Percentiles rank a stretch among this genome's conserved stretches.
Evolutionary conservation across 2,888 invertebrate genomes (phyloP).

Genomic region (Monoplex corrugatus): DNA sequence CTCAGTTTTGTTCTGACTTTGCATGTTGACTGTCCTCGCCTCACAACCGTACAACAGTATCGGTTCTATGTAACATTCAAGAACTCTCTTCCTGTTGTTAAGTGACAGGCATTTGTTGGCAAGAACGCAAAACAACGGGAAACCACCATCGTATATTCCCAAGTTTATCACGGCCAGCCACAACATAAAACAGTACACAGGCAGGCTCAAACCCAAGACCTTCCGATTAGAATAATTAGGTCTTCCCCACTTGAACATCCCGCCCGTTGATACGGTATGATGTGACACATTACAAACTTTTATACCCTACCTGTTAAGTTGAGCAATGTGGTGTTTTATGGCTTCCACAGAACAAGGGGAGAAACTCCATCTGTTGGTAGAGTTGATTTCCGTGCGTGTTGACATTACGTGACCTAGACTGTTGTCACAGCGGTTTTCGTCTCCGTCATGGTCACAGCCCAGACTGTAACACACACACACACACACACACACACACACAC

Average conservation of each 20-base stretch:
- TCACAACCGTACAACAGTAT: no score
- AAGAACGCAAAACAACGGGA: no score
- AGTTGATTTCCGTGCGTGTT: conserved; percentile 54
- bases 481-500: conserved; percentile 19
- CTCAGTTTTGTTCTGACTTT: no score
- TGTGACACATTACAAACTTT: no score
- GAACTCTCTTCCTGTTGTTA: no score
- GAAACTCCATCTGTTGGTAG: conserved; percentile 59
- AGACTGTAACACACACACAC: conserved; percentile 55
- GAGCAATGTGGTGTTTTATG: conserved; percentile 52
- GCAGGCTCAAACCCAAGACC: neutral
- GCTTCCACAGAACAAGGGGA: conserved; percentile 59
- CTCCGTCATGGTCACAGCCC: conserved; percentile 61
- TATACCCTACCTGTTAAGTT: conserved; percentile 53
- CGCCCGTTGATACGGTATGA: no score
- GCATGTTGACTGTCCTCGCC: no score
- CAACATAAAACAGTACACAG: neutral
- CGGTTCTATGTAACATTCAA: no score
- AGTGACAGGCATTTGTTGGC: no score
- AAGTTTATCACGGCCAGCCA: neutral
- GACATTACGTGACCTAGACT: conserved; percentile 62
- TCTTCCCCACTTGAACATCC: no score
- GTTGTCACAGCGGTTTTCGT: conserved; percentile 53
- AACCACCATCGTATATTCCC: no score
- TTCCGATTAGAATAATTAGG: no score